Evolutionary conservation across 2,113 vertebrate genomes (phyloP).

Genomic region (Corvus cornix): DNA sequence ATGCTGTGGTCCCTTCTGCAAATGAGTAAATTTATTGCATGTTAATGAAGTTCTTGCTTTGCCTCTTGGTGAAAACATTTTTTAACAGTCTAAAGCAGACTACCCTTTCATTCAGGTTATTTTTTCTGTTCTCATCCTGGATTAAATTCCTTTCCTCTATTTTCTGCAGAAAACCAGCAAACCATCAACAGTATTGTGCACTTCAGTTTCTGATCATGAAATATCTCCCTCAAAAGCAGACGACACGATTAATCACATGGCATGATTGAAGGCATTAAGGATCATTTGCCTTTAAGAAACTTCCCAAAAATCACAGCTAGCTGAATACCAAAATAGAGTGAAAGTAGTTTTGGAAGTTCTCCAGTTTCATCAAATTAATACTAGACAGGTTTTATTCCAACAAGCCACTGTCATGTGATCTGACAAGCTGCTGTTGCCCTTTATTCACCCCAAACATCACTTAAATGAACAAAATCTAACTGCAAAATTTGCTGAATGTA

Average conservation of each 20-base stretch:
- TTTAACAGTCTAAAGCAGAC: neutral
- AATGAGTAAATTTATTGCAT: neutral
- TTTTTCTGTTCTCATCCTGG: neutral
- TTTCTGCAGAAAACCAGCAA: neutral
- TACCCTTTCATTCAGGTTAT: neutral
- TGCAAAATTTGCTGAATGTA: neutral
- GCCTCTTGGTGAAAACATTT: neutral
- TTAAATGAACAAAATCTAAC: neutral
- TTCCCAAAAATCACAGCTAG: neutral
- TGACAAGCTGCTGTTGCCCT: neutral
- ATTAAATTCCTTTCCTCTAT: slow-evolving; percentile 1
- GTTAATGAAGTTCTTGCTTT: neutral
- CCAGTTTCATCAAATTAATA: slow-evolving; percentile 28
- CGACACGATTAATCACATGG: accelerated
- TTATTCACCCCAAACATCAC: neutral
- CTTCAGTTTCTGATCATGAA: neutral
- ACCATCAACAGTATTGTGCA: neutral
- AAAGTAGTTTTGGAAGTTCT: slow-evolving; percentile 10
- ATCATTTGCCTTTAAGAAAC: neutral
- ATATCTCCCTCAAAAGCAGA: neutral
- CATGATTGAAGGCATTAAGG: neutral
- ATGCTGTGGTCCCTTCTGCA: neutral
- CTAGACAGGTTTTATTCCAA: neutral
- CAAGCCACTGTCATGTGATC: neutral
- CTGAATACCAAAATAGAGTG: neutral